Conservation (phyloP, 2,797 vertebrate species). For the Pampus argenteus region DNA sequence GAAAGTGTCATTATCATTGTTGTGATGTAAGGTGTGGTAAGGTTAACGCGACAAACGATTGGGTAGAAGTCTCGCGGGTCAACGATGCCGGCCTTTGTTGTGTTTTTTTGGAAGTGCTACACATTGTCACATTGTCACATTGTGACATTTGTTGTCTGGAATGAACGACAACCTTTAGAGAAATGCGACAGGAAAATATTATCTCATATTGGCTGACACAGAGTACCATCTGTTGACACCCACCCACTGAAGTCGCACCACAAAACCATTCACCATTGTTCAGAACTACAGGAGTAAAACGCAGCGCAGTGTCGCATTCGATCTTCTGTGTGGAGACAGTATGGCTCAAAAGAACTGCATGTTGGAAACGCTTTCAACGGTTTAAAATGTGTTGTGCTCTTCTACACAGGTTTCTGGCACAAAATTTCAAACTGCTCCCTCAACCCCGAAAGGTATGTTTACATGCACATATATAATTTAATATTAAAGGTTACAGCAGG, state of each 20-base stretch:
- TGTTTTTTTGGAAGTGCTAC: constrained; percentile 23
- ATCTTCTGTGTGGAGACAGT: background rate
- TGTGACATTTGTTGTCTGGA: constrained; percentile 35
- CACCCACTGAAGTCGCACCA: constrained; percentile 51
- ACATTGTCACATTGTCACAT: constrained; percentile 33
- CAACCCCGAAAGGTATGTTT: background rate
- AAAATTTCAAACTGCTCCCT: background rate
- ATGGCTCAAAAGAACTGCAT: too few species aligned
- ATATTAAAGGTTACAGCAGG: background rate
- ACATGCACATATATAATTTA: background rate
- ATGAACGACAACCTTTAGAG: constrained; percentile 66
- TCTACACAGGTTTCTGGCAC: background rate
- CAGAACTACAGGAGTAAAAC: constrained; percentile 3
- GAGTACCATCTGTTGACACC: constrained; percentile 47
- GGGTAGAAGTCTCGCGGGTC: constrained; percentile 15
- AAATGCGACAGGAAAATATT: constrained; percentile 75
- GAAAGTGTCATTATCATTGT: background rate
- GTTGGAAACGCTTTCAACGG: too few species aligned
- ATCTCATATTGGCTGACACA: constrained; percentile 66
- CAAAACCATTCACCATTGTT: constrained; percentile 64
- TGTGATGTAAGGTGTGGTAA: constrained; percentile 6
- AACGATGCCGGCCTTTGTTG: constrained; percentile 9
- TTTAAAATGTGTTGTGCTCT: background rate
- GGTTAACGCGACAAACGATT: too few species aligned
- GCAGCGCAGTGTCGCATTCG: background rate